Evolutionary conservation across 2,888 invertebrate species (phyloP).

Genomic region (Malacosoma neustria): DNA sequence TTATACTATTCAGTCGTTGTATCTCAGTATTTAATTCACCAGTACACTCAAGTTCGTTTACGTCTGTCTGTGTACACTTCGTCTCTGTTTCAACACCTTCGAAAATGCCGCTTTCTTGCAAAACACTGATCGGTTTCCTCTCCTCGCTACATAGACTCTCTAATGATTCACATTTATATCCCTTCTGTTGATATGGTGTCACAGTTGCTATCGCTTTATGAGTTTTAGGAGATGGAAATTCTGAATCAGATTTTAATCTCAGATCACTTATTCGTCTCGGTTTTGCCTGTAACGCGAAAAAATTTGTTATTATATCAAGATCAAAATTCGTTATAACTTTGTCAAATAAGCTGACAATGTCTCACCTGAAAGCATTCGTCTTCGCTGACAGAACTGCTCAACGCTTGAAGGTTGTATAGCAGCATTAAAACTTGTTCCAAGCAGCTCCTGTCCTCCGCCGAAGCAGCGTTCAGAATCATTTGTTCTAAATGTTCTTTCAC

Average conservation of each 20-base stretch:
- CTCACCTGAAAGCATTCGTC: conserved; percentile 71
- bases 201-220: conserved; percentile 78
- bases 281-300: conserved; percentile 39
- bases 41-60: conserved; percentile 66
- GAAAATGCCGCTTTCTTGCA: conserved; percentile 85
- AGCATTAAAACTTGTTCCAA: conserved; percentile 77
- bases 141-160: conserved; percentile 62
- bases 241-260: conserved; percentile 49
- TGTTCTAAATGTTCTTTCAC: conserved; percentile 67
- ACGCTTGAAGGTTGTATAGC: conserved; percentile 75
- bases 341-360: neutral
- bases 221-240: conserved; percentile 53
- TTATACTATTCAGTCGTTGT: conserved; percentile 77
- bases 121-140: conserved; percentile 69
- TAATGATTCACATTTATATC: conserved; percentile 61
- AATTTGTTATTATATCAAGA: conserved; percentile 5
- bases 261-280: conserved; percentile 59
- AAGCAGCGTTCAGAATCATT: conserved; percentile 65
- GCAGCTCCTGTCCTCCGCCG: conserved; percentile 76
- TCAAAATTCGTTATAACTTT: conserved; percentile 4
- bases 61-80: conserved; percentile 73
- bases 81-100: conserved; percentile 73
- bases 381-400: conserved; percentile 71
- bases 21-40: conserved; percentile 77
- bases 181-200: conserved; percentile 74